Base-by-base conservation (phyloP, 2,113 vertebrate species). In the Butastur rufipennis region DNA sequence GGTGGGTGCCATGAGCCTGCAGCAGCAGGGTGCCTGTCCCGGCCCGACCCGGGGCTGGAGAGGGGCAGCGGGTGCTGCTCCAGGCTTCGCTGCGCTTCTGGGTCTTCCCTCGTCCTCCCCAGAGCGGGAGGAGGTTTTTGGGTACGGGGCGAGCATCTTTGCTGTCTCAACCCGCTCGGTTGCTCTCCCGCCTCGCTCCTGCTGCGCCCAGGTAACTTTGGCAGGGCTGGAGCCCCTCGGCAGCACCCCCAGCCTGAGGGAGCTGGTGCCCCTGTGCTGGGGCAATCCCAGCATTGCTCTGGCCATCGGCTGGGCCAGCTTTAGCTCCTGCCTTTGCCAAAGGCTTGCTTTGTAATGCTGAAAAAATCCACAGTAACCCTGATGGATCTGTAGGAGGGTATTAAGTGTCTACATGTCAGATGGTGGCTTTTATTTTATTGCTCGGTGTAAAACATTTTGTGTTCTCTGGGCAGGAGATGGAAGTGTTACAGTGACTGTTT, bases 71-170 rank as follows among this genome's bases (percentile, higher is more conserved):
- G 68, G 29, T 50, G 45, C 42, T 40, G 58, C 47, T 36, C 8
- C 32, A 27, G 50, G 18, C 21, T 53, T 32, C 32, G 32, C 32
- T 20, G 4, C 12, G 36, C 47, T 71, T 25, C 48, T 3, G 10
- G 0, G 2, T 73, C 61, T 40, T 27, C 2, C 45, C 58, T 0
- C 21, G 0, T 53, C 36, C 10, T 31, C n/a, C 26, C 7, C 42
- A 16, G 45, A 10, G 21, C 3, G 0, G 47, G 22, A 40, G 9
- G 31, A 68, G 17, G 15, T 2, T 45, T 68, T 71, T 6, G 48
- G 48, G 26, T 21, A 43, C 3, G 2, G 27, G 12, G 6, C 5
- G 18, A 55, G 10, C 6, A 2, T 3, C 45, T 19, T 56, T 34
- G 47, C 25, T 42, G 11, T 15, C 66, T 83, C 67, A 12, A 27